Percentiles rank a stretch among this genome's conserved stretches.
Conservation (phyloP, 2,113 vertebrate species). For the Phocoena sinus region DNA sequence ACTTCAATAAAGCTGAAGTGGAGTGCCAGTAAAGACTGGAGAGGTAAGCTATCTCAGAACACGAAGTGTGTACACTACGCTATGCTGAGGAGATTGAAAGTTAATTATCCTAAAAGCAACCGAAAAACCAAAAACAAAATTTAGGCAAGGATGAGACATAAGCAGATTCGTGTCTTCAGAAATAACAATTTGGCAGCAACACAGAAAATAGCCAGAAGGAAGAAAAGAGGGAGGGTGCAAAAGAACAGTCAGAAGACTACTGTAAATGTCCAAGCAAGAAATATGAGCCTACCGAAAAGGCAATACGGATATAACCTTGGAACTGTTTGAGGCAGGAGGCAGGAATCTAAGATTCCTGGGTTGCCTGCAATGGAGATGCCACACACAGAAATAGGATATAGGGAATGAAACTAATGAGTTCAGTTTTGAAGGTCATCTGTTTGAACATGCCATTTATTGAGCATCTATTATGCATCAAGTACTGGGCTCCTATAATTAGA, state of each 20-base stretch:
- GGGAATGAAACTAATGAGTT: not conserved
- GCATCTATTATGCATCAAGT: not conserved
- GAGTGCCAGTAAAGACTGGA: not conserved
- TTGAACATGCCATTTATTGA: not conserved
- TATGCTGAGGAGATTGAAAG: not conserved
- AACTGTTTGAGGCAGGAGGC: not conserved
- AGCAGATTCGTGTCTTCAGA: not conserved
- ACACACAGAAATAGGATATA: not conserved
- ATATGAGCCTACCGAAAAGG: not conserved
- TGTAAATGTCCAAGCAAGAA: not conserved
- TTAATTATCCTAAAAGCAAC: not conserved
- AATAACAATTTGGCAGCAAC: not conserved
- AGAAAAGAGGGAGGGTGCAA: not conserved
- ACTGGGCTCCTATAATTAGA: not conserved
- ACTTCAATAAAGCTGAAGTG: not conserved
- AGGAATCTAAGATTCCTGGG: not conserved
- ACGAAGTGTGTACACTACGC: not conserved
- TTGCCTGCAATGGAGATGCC: not conserved
- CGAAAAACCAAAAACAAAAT: not conserved
- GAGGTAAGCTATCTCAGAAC: not conserved
- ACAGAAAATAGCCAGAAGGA: not conserved
- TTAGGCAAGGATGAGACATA: not conserved
- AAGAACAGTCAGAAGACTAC: not conserved
- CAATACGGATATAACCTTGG: not conserved
- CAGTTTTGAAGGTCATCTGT: not conserved